These are phyloP conservation scores for Corella eumyota DNA, from an alignment of 23 tunicate genomes.

Conservation along the genomic window DNA sequence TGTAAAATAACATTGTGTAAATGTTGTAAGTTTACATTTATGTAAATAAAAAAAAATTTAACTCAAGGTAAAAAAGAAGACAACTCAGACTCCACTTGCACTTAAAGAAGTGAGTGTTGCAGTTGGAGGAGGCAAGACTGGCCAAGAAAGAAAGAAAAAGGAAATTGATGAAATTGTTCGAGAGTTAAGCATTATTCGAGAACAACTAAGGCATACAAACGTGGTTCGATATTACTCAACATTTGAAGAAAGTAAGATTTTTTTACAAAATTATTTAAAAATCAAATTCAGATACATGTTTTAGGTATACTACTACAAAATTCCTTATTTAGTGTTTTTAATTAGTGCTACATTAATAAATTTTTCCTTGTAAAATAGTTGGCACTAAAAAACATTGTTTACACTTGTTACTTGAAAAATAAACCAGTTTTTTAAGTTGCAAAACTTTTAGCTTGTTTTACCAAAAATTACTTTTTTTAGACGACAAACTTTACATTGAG, in stretches of 20 bases:
- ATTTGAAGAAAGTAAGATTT: conserved; percentile 67
- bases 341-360: not conserved
- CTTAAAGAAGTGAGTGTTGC: conserved; percentile 73
- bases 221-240: conserved; percentile 82
- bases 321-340: not conserved
- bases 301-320: no score
- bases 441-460: no score
- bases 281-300: no score
- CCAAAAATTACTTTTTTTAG: no score
- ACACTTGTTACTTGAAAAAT: no score
- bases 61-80: conserved; percentile 46
- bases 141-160: conserved; percentile 50
- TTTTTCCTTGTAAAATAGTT: no score
- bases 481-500: conserved; percentile 89
- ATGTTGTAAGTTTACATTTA: no score
- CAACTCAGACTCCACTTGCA: conserved; percentile 52
- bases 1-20: not conserved
- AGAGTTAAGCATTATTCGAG: conserved; percentile 77
- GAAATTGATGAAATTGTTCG: conserved; percentile 90
- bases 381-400: no score
- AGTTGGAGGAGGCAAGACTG: conserved; percentile 73
- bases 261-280: no score
- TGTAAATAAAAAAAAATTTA: not conserved
- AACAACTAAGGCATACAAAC: conserved; percentile 87
- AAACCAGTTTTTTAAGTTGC: no score